Evolutionary conservation across 2,888 invertebrate species (phyloP), one percentile per base, ranked within the genome.

Genomic region (Phrixothrix hirtus): DNA sequence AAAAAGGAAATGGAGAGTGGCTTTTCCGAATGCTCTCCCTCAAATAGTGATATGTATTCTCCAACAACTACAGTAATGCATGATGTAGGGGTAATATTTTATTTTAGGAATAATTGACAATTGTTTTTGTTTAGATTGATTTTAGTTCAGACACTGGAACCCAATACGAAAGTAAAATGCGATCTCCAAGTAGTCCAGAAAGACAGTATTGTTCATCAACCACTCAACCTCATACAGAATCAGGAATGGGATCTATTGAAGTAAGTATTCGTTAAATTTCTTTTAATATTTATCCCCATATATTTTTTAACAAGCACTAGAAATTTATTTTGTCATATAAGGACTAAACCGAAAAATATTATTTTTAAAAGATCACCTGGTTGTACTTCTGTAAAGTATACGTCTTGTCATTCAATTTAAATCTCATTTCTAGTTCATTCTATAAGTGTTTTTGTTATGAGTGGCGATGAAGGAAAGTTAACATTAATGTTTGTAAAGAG

Each of bases 151-250:
- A 52, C 12, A 36, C 52, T 3, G 52, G 46, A 31, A 56, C 41
- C 29, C 82, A 79, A 63, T 84, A 81, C 74, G 86, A 83, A 55
- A 76, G 78, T 41, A 81, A 81, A 61, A 79, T 77, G 64, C 78
- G 82, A 54, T 88, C 88, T 16, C 88, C 89, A 17, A 84, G 83
- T 4, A 89, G 89, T 62, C 92, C 92, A 0, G 92, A 93, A 64
- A 85, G 89, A 71, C 92, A 93, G 75, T 90, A 89, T 75, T 94
- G 93, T 74, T 92, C 93, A 42, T 94, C 92, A 16, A 93, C 93
- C 1, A 92, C 93, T 32, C 85, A 86, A 64, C 80, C 86, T 34
- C 80, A 84, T 56, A 85, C 83, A 57, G 84, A 80, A 68, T 74
- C 77, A 62, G 76, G 77, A 47, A 72, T 77, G 59, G 77, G 76